Evolutionary conservation across 2,888 invertebrate genomes (phyloP), one percentile per base, ranked within the genome.

Genomic region (Metacarcinus magister): DNA sequence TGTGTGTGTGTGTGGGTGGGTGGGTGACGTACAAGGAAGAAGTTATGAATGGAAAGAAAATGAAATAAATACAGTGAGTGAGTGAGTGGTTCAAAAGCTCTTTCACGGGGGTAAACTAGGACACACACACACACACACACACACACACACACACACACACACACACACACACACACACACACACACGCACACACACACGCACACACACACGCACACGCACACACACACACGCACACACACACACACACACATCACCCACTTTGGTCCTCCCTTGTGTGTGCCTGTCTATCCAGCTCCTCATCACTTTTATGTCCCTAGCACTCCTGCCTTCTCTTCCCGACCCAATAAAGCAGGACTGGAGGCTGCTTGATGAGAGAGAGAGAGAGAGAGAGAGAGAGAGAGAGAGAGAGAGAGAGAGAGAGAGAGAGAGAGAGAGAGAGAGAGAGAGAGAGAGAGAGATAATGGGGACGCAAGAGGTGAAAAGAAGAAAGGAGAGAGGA

Each of bases 191-290:
- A 96, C 75, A 94, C 75, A 94, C 44, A 94, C 48, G 89, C 46
- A 94, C 75, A 94, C 87, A 95, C 87, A 95, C 67, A 95, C 75
- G 92, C 67, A 95, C 87, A 95, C 67, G 92, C 90, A 95, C 44
- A 91, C 67, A 94, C 91, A 94, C 91, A 92, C 90, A 94, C 91
- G 95, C 44, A 95, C 67, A 95, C 92, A 95, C 43, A 95, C 67
- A 93, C 48, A 95, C 46, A 93, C 46, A 92, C 16, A 92, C 23
- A 39, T 46, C n/a, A 39, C 10, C 48, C 5, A 7, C 19, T 67
- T 28, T 93, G n/a, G 54, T n/a, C 43, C 3, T 54, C 19, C 32
- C 16, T 3, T 10, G n/a, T 93, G 43, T 16, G n/a, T 44, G 3
- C 13, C 43, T 32, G n/a, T 93, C 44, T 67, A 67, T 82, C 91